These are phyloP conservation scores for Sycophila texana DNA, from an alignment of 2,888 invertebrate species.

Conservation along the genomic window DNA sequence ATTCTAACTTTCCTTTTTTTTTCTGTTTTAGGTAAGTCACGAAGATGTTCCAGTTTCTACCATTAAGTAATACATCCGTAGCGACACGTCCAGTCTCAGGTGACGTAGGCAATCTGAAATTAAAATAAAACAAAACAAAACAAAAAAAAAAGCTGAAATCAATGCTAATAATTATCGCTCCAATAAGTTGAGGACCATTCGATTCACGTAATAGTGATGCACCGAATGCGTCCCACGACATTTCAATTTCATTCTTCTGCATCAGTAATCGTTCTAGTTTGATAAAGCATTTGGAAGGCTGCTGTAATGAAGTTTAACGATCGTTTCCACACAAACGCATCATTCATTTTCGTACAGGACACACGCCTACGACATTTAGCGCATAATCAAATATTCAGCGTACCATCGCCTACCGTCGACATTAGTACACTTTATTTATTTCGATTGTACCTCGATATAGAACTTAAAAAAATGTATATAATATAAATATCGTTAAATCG, in stretches of 20 bases:
- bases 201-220: conserved; percentile 5
- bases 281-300: conserved; percentile 44
- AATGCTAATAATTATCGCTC: conserved; percentile 29
- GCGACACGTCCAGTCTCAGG: conserved; percentile 58
- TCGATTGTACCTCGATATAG: no score
- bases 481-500: no score
- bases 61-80: conserved; percentile 58
- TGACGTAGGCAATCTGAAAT: conserved; percentile 57
- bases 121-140: conserved; percentile 47
- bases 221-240: conserved; percentile 4
- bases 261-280: conserved; percentile 37
- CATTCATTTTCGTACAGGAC: conserved; percentile 29
- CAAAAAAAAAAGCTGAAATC: conserved; percentile 35
- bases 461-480: no score
- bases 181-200: not conserved
- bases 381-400: conserved; percentile 22
- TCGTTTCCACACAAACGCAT: conserved; percentile 36
- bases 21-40: conserved; percentile 63
- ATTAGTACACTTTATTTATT: not conserved
- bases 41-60: conserved; percentile 62
- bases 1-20: conserved; percentile 31
- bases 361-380: not conserved
- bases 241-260: conserved; percentile 27
- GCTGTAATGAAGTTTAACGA: conserved; percentile 37
- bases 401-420: not conserved